phyloP scores from a whole-genome alignment of 2,797 vertebrate genomes.

The Peromyscus attwateri region DNA sequence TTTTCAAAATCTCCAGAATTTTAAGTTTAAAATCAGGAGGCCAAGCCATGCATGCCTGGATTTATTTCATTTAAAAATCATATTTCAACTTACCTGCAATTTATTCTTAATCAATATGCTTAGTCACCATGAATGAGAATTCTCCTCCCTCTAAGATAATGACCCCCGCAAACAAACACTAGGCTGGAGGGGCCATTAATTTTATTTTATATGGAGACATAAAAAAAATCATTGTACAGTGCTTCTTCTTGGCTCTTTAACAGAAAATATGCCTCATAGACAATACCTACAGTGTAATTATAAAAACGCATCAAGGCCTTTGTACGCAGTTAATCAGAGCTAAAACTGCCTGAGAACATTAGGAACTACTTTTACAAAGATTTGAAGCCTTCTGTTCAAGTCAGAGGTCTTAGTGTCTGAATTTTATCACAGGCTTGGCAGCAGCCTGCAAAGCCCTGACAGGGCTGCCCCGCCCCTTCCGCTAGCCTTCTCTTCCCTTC shows the following conservation, averaged over 20 bases:
- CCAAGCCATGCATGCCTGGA: neutral
- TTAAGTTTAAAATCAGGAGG: constrained; percentile 29
- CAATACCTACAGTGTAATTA: neutral
- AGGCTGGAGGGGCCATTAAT: neutral
- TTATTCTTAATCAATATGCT: neutral
- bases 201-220: constrained; percentile 1
- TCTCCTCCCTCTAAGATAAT: constrained; percentile 14
- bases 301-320: constrained; percentile 1
- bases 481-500: neutral
- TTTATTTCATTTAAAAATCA: constrained; percentile 50
- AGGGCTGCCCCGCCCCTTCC: neutral
- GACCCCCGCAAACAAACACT: neutral
- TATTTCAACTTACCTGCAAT: neutral
- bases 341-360: neutral
- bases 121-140: constrained; percentile 44
- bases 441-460: neutral
- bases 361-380: neutral
- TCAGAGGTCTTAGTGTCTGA: neutral
- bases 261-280: neutral
- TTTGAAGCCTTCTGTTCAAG: neutral
- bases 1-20: constrained; percentile 35
- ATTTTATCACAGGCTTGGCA: neutral
- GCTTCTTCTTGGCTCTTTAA: constrained; percentile 19
- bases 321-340: neutral
- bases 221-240: constrained; percentile 14